phyloP scores from a whole-genome alignment of 2,797 vertebrate genomes.

The Oreochromis mossambicus region DNA sequence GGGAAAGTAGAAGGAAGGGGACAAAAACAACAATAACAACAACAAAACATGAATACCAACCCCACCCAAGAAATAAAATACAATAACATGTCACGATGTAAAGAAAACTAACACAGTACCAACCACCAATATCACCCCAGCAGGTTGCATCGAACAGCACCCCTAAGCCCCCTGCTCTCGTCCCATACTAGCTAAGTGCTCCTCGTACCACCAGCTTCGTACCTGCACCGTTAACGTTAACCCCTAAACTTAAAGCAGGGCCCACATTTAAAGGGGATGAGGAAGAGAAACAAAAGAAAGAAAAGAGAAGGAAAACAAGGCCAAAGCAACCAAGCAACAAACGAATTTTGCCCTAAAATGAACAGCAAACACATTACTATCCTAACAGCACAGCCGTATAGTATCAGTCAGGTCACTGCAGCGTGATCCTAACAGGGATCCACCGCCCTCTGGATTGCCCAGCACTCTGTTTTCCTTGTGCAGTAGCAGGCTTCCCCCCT shows the following conservation, averaged over 20 bases:
- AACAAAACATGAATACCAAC: not conserved
- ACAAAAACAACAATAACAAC: not conserved
- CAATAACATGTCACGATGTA: not conserved
- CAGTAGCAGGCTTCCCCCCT: not conserved
- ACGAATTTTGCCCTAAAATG: accelerated
- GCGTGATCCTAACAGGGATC: not conserved
- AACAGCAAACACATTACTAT: not conserved
- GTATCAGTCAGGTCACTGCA: not conserved
- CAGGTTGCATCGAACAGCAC: not conserved
- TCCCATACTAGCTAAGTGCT: not conserved
- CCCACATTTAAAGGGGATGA: not conserved
- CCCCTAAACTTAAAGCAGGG: not conserved
- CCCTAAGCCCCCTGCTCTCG: not conserved
- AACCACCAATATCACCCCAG: not conserved
- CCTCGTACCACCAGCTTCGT: not conserved
- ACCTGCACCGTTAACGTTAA: not conserved
- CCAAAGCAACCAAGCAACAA: not conserved
- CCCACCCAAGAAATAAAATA: not conserved
- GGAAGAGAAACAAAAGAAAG: not conserved
- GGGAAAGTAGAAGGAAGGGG: not conserved
- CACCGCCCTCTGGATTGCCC: not conserved
- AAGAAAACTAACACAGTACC: not conserved
- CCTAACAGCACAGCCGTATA: not conserved
- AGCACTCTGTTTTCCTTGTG: not conserved
- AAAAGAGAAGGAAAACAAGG: not conserved